Conservation (phyloP, 2,888 invertebrate species). For the Muscina levida region DNA sequence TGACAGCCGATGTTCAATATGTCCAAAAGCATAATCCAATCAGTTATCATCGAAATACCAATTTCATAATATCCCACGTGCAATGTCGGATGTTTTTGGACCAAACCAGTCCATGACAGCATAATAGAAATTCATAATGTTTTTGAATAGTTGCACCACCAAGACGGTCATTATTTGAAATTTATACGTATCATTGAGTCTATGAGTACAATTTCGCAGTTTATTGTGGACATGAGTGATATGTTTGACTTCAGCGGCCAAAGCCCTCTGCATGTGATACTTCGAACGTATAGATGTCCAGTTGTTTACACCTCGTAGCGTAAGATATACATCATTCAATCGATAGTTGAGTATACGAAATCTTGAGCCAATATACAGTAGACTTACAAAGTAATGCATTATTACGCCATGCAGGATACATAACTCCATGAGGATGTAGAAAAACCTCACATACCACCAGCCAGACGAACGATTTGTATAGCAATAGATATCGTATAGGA, state of each 20-base stretch:
- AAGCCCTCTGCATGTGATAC: constrained; percentile 36
- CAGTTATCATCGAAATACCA: background rate
- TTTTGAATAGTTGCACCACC: constrained; percentile 29
- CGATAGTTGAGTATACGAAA: constrained; percentile 43
- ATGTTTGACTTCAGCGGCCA: constrained; percentile 40
- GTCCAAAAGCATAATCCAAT: constrained; percentile 25
- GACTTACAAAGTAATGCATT: constrained; percentile 43
- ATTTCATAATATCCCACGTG: constrained; percentile 22
- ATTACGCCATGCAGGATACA: constrained; percentile 45
- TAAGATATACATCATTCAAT: constrained; percentile 20
- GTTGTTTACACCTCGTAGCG: background rate
- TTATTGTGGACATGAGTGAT: constrained; percentile 41
- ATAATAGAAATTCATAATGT: constrained; percentile 46
- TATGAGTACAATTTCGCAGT: constrained; percentile 1
- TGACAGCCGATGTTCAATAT: constrained; percentile 41
- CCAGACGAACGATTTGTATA: background rate
- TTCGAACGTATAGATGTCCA: constrained; percentile 7
- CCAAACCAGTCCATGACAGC: constrained; percentile 34
- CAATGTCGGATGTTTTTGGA: constrained; percentile 10
- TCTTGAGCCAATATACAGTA: constrained; percentile 37
- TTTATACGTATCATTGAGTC: constrained; percentile 40
- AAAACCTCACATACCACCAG: constrained; percentile 43
- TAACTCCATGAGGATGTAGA: constrained; percentile 12
- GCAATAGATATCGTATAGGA: background rate
- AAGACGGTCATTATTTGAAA: constrained; percentile 42